Conservation (phyloP, 2,797 vertebrate species). For the Pantherophis alleghaniensis region DNA sequence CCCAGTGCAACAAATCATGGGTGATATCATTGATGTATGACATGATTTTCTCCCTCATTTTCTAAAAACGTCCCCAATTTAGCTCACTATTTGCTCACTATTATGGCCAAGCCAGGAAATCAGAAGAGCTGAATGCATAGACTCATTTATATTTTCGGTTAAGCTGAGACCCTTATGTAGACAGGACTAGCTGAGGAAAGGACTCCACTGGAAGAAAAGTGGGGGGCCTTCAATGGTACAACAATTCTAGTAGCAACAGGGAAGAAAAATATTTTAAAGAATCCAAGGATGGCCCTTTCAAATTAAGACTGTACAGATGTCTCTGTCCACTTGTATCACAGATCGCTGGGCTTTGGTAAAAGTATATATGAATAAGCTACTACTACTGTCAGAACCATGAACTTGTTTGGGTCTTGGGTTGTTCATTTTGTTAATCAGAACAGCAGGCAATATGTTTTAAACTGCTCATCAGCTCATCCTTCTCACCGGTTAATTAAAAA, state of each 20-base stretch:
- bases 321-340: background rate
- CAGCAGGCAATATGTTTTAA: background rate
- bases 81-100: background rate
- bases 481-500: background rate
- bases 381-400: background rate
- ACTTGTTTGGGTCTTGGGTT: background rate
- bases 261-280: background rate
- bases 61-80: background rate
- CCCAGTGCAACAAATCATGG: background rate
- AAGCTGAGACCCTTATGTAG: background rate
- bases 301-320: background rate
- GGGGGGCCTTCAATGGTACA: background rate
- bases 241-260: background rate
- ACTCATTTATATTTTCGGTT: background rate
- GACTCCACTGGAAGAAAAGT: background rate
- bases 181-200: background rate
- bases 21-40: background rate
- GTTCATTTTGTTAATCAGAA: background rate
- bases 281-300: background rate
- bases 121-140: background rate
- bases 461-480: background rate
- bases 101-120: background rate
- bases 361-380: background rate
- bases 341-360: background rate
- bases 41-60: background rate